Evolutionary conservation across 2,113 vertebrate genomes (phyloP).

Genomic region (Callorhinus ursinus): DNA sequence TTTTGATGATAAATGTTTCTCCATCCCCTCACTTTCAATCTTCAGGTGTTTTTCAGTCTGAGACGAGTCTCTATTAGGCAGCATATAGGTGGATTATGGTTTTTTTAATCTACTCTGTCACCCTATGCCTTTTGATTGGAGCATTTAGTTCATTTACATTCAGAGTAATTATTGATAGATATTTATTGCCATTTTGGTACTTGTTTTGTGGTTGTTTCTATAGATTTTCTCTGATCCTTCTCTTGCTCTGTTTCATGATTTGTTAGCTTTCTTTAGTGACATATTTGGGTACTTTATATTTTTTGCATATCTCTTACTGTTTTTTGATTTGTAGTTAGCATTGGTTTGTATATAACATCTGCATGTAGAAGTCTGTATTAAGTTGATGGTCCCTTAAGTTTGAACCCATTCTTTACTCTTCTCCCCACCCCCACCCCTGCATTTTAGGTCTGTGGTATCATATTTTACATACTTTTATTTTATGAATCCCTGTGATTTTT

Average conservation of each 20-base stretch:
- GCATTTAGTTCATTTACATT: neutral
- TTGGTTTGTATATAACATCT: neutral
- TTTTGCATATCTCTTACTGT: neutral
- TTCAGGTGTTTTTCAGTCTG: neutral
- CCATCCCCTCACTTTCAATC: neutral
- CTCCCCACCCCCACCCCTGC: neutral
- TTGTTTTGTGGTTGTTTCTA: neutral
- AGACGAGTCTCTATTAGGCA: neutral
- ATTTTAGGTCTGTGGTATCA: neutral
- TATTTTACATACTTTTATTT: neutral
- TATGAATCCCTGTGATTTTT: neutral
- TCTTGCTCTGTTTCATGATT: neutral
- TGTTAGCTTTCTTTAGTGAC: neutral
- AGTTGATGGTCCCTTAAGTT: neutral
- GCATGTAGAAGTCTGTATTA: neutral
- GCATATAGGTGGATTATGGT: neutral
- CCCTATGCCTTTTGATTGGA: neutral
- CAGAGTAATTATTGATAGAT: neutral
- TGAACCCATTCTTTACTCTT: neutral
- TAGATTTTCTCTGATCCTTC: neutral
- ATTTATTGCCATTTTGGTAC: neutral
- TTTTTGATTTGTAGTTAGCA: neutral
- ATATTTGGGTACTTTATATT: neutral
- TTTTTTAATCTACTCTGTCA: neutral
- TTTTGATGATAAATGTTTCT: neutral